A percentile compares a stretch with the other conserved stretches of the same genome.
These are phyloP conservation scores for Astur gentilis DNA, from an alignment of 2,113 vertebrate species.

Conservation along the genomic window DNA sequence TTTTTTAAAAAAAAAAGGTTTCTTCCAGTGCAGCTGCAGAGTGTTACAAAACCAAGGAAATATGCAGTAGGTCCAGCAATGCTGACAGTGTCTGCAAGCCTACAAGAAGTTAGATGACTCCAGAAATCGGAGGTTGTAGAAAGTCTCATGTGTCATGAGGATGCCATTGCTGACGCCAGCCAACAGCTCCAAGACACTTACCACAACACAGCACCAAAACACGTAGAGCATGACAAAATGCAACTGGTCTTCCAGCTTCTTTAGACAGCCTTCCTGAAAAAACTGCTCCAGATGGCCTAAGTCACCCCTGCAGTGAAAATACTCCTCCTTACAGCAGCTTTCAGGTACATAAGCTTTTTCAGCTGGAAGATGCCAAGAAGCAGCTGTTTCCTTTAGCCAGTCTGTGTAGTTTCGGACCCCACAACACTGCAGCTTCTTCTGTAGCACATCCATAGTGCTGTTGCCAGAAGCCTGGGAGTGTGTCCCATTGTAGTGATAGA, in stretches of 20 bases:
- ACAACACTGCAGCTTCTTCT: slow-evolving; percentile 34
- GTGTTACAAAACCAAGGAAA: neutral
- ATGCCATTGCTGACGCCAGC: slow-evolving; percentile 9
- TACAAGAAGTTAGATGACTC: neutral
- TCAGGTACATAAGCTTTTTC: neutral
- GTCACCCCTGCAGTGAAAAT: neutral
- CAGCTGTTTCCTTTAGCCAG: neutral
- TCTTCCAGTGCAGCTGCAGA: neutral
- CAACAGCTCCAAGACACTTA: neutral
- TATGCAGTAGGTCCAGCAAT: accelerated
- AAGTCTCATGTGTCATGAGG: neutral
- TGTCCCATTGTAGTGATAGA: neutral
- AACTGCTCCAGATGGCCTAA: neutral
- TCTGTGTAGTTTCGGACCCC: slow-evolving; percentile 19
- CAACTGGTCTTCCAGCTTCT: neutral
- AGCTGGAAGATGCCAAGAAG: neutral
- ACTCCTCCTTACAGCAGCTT: slow-evolving; percentile 22
- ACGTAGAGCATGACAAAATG: neutral
- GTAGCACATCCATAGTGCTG: neutral
- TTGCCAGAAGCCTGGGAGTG: neutral
- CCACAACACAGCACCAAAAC: neutral
- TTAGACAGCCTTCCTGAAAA: slow-evolving; percentile 23
- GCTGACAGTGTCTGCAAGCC: neutral
- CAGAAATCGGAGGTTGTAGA: neutral
- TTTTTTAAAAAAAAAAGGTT: neutral